Evolutionary conservation across 2,888 invertebrate species (phyloP).

Genomic region (Drosophila cracens): DNA sequence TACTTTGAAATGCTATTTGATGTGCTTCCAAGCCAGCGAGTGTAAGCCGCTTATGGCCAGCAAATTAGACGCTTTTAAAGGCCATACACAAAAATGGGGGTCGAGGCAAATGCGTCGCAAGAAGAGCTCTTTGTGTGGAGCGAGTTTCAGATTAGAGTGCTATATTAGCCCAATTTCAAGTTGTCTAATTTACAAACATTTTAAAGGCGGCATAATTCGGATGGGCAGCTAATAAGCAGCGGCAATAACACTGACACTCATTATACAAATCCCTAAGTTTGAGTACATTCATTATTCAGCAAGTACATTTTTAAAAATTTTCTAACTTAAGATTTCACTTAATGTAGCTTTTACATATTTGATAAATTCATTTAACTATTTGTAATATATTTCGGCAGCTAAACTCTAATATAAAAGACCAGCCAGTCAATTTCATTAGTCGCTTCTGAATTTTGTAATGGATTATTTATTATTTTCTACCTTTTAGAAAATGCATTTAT

Average conservation of each 20-base stretch:
- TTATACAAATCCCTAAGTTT: not conserved
- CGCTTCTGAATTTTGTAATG: not conserved
- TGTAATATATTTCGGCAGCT: not conserved
- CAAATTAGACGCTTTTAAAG: slow-evolving; percentile 67
- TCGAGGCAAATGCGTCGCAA: not conserved
- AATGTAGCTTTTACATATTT: not conserved
- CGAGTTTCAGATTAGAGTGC: slow-evolving; percentile 1
- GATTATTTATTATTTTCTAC: not conserved
- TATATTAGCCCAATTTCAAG: slow-evolving; percentile 15
- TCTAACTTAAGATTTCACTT: not conserved
- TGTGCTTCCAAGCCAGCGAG: slow-evolving; percentile 47
- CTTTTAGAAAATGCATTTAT: not conserved
- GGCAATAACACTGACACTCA: not conserved
- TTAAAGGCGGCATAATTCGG: not conserved
- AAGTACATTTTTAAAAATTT: not conserved
- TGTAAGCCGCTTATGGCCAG: slow-evolving; percentile 72
- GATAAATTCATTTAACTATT: not conserved
- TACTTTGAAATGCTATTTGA: slow-evolving; percentile 66
- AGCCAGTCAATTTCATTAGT: not conserved
- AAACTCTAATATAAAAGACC: not conserved
- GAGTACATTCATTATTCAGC: not conserved
- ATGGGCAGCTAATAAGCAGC: not conserved
- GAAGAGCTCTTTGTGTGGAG: not conserved
- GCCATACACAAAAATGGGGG: slow-evolving; percentile 11
- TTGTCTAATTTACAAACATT: not conserved